Evolutionary conservation across 2,113 vertebrate species (phyloP).

Genomic region (Rhea pennata): DNA sequence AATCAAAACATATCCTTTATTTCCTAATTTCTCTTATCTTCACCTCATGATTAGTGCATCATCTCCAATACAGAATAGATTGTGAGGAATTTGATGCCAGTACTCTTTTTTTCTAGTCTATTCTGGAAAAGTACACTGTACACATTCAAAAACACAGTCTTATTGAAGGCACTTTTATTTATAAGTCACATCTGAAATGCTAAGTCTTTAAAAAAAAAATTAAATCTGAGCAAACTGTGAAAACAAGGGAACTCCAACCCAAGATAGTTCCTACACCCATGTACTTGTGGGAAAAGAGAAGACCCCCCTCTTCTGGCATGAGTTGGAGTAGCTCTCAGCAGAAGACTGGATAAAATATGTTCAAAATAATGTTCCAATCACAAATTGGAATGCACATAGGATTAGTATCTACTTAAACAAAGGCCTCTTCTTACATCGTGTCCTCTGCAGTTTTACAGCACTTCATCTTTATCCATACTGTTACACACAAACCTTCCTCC

Average conservation of each 20-base stretch:
- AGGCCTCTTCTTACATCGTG: neutral
- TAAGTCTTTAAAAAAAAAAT: neutral
- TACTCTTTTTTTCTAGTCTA: neutral
- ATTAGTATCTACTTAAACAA: neutral
- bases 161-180: neutral
- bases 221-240: neutral
- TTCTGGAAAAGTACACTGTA: neutral
- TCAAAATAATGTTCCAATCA: neutral
- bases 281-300: conserved; percentile 25
- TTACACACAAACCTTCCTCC: neutral
- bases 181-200: neutral
- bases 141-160: neutral
- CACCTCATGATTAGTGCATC: neutral
- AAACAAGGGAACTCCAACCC: neutral
- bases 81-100: neutral
- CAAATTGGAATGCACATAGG: neutral
- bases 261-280: neutral
- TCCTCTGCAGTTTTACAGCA: neutral
- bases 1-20: neutral
- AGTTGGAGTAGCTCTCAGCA: conserved; percentile 50
- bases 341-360: neutral
- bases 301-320: conserved; percentile 54
- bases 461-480: neutral
- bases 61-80: neutral
- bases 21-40: neutral